Evolutionary conservation across 2,113 vertebrate species (phyloP), one percentile per base, ranked within the genome.

Genomic region (Ictalurus furcatus): DNA sequence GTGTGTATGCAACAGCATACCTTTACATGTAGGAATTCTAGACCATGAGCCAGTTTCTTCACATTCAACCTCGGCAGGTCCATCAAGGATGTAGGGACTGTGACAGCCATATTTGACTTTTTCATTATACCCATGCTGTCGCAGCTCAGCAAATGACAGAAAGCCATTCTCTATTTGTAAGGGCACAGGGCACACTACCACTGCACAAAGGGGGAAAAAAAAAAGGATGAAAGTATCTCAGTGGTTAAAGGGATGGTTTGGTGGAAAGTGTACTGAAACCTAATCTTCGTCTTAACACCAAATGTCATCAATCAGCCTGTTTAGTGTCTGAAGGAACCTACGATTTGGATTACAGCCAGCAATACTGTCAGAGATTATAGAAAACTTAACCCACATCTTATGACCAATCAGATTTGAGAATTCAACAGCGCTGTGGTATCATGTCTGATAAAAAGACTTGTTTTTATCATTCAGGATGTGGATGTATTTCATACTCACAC

Each of bases 11-110:
- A 44, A 40, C 61, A 84, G 86, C 78, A 88, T 61, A 87, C 81
- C 78, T 84, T 8, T 56, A 9, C 87, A 91, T 58, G 2, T 3
- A 25, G 98, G 97, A 91, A 94, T 93, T 23, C 92, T 67, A 80
- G 97, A 97, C 98, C 98, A 99, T 65, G 92, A 94, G 2, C 97
- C 97, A 48, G 95, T 95, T 88, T 96, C 97, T 52, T 94, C 94
- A 61, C 98, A 99, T 9, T 93, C 94, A 0, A 95, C 93, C 85
- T 95, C 95, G 25, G 91, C 91, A 1, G 95, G 88, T 30, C 97
- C 98, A 0, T 98, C 96, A 88, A 99, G 90, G 34, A 92, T 25
- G 0, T 96, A 97, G 21, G 94, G 88, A 0, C 92, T n/a, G 61
- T 96, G 94, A 93, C 98, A 99, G 91, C 95, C 97, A 0, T 96